Conservation (phyloP, 2,113 vertebrate genomes). For the Leiothrix lutea region DNA sequence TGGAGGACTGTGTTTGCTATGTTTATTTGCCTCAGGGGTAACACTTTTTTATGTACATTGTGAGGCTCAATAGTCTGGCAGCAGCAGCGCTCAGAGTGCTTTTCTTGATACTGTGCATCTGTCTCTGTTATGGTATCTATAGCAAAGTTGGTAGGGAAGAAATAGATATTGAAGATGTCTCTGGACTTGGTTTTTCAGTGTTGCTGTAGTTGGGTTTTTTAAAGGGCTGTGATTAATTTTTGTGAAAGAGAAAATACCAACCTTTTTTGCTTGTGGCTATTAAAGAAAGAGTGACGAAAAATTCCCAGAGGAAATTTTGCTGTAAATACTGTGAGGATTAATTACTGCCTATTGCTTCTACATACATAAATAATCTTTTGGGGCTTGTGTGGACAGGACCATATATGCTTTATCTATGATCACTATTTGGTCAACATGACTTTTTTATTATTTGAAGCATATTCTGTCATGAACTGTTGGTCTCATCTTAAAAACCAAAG, state of each 20-base stretch:
- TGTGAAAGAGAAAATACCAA: neutral
- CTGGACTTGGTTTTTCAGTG: neutral
- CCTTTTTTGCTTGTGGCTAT: neutral
- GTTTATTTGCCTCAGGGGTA: slow-evolving; percentile 65
- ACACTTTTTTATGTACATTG: slow-evolving; percentile 64
- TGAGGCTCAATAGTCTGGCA: slow-evolving; percentile 67
- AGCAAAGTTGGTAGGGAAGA: slow-evolving; percentile 38
- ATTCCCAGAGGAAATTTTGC: neutral
- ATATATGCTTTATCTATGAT: neutral
- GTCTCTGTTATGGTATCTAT: slow-evolving; percentile 62
- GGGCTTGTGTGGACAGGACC: neutral
- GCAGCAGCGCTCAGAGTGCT: slow-evolving; percentile 39
- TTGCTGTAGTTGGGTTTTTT: neutral
- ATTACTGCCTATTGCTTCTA: neutral
- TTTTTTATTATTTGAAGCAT: neutral
- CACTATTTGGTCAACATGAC: neutral
- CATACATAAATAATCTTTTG: neutral
- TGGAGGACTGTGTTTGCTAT: slow-evolving; percentile 55
- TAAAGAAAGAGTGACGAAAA: neutral
- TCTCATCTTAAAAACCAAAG: neutral
- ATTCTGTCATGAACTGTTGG: neutral
- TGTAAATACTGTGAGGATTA: neutral
- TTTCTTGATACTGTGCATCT: slow-evolving; percentile 66
- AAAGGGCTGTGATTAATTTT: neutral
- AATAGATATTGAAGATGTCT: slow-evolving; percentile 33